Evolutionary conservation across 2,888 invertebrate species (phyloP).

Genomic region (Lasioglossum figueresi): DNA sequence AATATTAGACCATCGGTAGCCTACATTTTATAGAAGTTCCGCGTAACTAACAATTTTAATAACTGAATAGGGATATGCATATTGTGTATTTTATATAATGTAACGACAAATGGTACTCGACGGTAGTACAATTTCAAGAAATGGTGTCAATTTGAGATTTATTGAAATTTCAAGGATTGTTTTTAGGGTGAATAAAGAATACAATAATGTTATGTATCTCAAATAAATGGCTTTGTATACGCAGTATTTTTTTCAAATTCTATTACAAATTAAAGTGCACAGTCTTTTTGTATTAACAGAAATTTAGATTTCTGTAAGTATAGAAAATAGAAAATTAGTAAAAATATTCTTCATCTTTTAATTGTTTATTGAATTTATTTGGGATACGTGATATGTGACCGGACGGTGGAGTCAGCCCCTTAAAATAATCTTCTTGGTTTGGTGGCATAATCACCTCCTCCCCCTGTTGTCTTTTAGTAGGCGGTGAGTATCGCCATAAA

Average conservation of each 20-base stretch:
- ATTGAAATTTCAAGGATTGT: constrained; percentile 17
- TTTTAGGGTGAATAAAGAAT: constrained; percentile 16
- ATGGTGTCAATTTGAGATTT: constrained; percentile 20
- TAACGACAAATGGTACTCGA: neutral
- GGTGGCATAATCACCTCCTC: no score
- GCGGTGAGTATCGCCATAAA: no score
- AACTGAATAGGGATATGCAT: constrained; percentile 2
- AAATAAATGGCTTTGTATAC: constrained; percentile 41
- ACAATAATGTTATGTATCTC: constrained; percentile 23
- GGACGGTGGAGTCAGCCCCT: no score
- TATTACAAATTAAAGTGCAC: neutral
- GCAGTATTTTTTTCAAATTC: neutral
- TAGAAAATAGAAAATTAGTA: no score
- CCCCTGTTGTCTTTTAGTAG: no score
- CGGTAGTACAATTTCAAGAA: constrained; percentile 17
- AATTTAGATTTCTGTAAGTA: no score
- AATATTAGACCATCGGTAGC: constrained; percentile 77
- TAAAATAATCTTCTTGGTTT: no score
- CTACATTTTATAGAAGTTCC: constrained; percentile 24
- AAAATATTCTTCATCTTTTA: no score
- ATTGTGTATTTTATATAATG: constrained; percentile 25
- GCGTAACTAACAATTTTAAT: constrained; percentile 21
- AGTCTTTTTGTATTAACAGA: neutral
- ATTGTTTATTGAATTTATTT: no score
- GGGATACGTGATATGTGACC: no score